phyloP scores from a whole-genome alignment of 1,140 invertebrate genomes.

The Berghia stephanieae region DNA sequence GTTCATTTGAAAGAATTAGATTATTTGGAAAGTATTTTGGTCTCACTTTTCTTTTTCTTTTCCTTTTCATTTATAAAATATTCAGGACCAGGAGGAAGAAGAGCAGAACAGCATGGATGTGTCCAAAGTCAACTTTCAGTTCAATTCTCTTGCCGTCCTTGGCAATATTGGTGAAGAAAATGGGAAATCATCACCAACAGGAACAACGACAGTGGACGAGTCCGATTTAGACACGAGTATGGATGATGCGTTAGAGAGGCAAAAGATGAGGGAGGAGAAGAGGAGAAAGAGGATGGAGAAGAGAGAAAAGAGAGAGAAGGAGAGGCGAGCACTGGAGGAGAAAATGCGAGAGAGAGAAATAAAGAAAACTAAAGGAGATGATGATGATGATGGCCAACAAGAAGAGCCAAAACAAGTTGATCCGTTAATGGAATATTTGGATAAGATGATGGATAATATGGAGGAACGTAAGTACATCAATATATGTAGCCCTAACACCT shows the following conservation, averaged over 20 bases:
- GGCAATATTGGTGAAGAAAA: too few relatives aligned
- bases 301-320: slow-evolving; percentile 6
- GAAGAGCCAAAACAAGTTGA: not conserved
- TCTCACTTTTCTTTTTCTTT: too few relatives aligned
- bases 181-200: too few relatives aligned
- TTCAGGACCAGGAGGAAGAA: too few relatives aligned
- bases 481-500: too few relatives aligned
- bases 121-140: too few relatives aligned
- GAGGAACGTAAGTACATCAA: slow-evolving; percentile 3
- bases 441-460: not conserved
- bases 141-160: too few relatives aligned
- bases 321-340: not conserved
- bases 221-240: not conserved
- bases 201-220: not conserved
- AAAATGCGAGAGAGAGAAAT: not conserved
- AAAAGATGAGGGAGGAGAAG: not conserved
- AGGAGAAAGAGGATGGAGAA: slow-evolving; percentile 9
- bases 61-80: too few relatives aligned
- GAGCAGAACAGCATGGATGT: too few relatives aligned
- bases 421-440: not conserved
- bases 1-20: too few relatives aligned
- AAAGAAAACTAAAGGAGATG: too few relatives aligned
- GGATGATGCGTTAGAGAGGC: not conserved
- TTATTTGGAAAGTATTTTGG: too few relatives aligned
- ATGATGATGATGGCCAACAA: not conserved